Conservation (phyloP, 2,888 invertebrate species). For the Baccha elongata region DNA sequence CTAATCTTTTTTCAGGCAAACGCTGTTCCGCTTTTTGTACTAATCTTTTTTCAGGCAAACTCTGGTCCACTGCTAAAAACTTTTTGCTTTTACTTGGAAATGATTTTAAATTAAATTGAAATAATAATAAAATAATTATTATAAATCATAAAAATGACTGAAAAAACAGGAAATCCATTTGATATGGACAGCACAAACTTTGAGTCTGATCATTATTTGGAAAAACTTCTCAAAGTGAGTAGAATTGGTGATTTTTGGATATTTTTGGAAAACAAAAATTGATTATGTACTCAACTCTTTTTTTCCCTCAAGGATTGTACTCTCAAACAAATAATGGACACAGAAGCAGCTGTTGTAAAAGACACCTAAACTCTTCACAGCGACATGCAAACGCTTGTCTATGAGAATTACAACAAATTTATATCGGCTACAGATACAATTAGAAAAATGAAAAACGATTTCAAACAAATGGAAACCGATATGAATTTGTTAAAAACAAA, state of each 20-base stretch:
- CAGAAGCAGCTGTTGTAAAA: constrained; percentile 93
- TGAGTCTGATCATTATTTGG: constrained; percentile 81
- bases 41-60: too few species aligned
- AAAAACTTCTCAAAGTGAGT: constrained; percentile 79
- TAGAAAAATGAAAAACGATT: constrained; percentile 97
- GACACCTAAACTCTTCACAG: constrained; percentile 98
- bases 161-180: constrained; percentile 77
- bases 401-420: constrained; percentile 99
- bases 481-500: constrained; percentile 96
- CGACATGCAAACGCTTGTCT: constrained; percentile 99
- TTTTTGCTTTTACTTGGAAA: too few species aligned
- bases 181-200: constrained; percentile 81
- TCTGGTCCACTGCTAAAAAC: too few species aligned
- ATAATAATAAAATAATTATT: background rate
- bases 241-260: too few species aligned
- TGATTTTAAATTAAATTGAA: too few species aligned
- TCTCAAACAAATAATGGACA: constrained; percentile 96
- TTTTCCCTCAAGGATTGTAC: constrained; percentile 85
- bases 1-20: too few species aligned
- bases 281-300: background rate
- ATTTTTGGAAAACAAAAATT: background rate
- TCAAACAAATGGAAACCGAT: constrained; percentile 98
- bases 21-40: too few species aligned
- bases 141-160: constrained; percentile 75
- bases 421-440: constrained; percentile 97